phyloP scores from a whole-genome alignment of 2,888 invertebrate genomes.

The Eupsilia transversa region DNA sequence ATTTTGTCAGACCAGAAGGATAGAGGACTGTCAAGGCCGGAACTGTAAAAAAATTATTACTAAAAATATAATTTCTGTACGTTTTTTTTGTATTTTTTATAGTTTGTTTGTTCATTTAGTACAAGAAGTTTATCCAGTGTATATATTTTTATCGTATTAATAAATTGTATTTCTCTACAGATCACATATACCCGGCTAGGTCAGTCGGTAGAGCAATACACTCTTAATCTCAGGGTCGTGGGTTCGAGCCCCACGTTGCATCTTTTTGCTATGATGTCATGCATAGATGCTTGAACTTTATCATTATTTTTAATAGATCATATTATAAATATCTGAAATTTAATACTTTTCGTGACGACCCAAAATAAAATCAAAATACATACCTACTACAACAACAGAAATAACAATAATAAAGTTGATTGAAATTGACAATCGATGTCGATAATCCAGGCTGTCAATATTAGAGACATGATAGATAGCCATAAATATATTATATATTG shows the following conservation, averaged over 20 bases:
- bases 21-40: background rate
- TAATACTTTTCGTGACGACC: background rate
- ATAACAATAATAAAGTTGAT: background rate
- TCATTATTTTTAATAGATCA: too few species aligned
- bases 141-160: too few species aligned
- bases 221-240: constrained; percentile 92
- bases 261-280: too few species aligned
- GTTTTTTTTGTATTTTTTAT: too few species aligned
- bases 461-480: background rate
- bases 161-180: too few species aligned
- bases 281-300: too few species aligned
- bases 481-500: background rate
- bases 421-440: background rate
- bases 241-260: constrained; percentile 91
- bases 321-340: too few species aligned
- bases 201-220: constrained; percentile 90
- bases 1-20: constrained; percentile 25
- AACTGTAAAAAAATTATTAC: background rate
- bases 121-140: too few species aligned
- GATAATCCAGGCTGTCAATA: background rate
- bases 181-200: constrained; percentile 81
- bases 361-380: background rate
- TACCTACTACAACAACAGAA: background rate
- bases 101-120: too few species aligned
- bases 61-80: background rate